Evolutionary conservation across 2,797 vertebrate genomes (phyloP), one percentile per base, ranked within the genome.

Genomic region (Menidia menidia): DNA sequence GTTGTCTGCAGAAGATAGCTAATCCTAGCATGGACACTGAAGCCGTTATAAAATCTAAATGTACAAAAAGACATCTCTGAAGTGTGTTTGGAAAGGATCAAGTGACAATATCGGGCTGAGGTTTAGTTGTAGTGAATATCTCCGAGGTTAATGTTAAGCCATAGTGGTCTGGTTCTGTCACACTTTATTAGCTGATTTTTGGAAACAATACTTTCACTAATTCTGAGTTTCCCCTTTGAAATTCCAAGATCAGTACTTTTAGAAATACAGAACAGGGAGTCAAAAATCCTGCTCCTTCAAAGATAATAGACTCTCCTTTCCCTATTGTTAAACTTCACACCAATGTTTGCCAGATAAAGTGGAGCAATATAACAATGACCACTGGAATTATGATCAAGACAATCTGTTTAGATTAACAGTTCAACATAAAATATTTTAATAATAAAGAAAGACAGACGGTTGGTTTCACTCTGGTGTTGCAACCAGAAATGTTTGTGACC

Each of bases 151-250:
- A 81, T 30, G 53, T 68, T 69, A 73, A 78, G 71, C 66, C 54
- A 78, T 68, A 71, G 81, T 75, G 78, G 64, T 73, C 57, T 15
- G 0, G 45, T 44, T 77, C 77, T 73, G 64, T 77, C 64, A 82
- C 35, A 6, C 72, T 73, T 47, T 59, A 64, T 73, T 75, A 64
- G 53, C 71, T 77, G 64, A 79, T 77, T 75, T 77, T 53, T 78
- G 56, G 74, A 78, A 83, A 32, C 16, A 11, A 75, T 80, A 72
- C 69, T 65, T 18, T 35, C 56, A 33, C 48, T 68, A 60, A 60
- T 75, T 85, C 83, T 63, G 50, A 64, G 77, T 87, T 89, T 85
- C 64, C 80, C 64, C 75, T 80, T 57, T 78, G 65, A 87, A 83
- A 76, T 85, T 89, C 80, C 86, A 84, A 89, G 85, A 61, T 70